These are phyloP conservation scores for Chironomus riparius DNA, from an alignment of 2,888 invertebrate species.

Conservation along the genomic window DNA sequence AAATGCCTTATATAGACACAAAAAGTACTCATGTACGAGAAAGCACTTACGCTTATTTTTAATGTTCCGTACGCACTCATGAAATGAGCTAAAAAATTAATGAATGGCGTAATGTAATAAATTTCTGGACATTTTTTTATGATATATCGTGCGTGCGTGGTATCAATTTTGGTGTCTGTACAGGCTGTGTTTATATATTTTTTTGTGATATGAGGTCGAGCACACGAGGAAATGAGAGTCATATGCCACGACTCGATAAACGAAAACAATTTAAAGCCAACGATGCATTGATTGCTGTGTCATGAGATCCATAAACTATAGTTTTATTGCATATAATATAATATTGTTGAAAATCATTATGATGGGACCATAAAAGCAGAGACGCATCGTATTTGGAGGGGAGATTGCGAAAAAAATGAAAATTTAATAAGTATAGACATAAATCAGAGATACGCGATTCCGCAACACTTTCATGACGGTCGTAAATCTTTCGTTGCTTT, in stretches of 20 bases:
- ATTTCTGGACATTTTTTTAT: background rate
- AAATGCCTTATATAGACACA: no score
- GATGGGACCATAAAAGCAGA: background rate
- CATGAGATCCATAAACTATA: background rate
- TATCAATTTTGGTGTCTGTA: background rate
- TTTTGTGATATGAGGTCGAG: background rate
- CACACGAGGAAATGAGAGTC: background rate
- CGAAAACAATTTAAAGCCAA: background rate
- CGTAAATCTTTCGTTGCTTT: background rate
- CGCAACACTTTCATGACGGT: background rate
- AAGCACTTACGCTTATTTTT: background rate
- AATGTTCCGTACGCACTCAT: background rate
- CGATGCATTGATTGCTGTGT: background rate
- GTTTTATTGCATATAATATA: background rate
- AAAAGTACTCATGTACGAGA: no score
- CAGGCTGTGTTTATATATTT: no score
- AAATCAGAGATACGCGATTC: background rate
- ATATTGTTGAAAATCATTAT: background rate
- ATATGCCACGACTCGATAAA: background rate
- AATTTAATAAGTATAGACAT: background rate
- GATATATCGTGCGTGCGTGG: background rate
- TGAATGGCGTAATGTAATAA: background rate
- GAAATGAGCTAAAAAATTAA: background rate
- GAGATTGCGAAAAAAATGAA: background rate
- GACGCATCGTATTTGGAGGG: no score